Evolutionary conservation across 2,888 invertebrate genomes (phyloP).

Genomic region (Caenorhabditis imperialis): DNA sequence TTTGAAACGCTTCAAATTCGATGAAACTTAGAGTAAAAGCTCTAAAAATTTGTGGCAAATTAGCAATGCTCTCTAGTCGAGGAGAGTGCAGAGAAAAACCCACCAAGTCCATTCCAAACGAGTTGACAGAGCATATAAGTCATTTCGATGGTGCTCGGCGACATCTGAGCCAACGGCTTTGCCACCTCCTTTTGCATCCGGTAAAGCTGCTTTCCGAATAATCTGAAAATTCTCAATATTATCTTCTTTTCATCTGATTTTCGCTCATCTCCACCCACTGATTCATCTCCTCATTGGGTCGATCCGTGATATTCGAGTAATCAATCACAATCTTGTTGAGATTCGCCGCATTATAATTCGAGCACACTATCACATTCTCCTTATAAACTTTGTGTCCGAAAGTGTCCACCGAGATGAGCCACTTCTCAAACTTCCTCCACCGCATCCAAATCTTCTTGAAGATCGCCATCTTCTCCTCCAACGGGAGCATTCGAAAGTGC

Average conservation of each 20-base stretch:
- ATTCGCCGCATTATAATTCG: conserved; percentile 47
- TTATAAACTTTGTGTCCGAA: conserved; percentile 42
- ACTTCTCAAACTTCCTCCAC: conserved; percentile 52
- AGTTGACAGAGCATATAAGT: conserved; percentile 52
- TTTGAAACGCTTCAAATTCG: too few species aligned
- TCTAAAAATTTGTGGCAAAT: too few species aligned
- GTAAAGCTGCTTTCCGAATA: conserved; percentile 30
- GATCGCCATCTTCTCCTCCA: conserved; percentile 55
- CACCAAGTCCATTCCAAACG: conserved; percentile 48
- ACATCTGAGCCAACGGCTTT: conserved; percentile 38
- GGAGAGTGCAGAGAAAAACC: background rate
- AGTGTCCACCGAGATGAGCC: conserved; percentile 48
- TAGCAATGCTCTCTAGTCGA: too few species aligned
- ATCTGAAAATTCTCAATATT: conserved; percentile 7
- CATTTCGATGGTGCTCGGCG: conserved; percentile 47
- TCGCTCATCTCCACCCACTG: conserved; percentile 3
- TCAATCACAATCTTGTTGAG: conserved; percentile 36
- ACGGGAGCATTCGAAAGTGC: conserved; percentile 42
- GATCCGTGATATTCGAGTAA: conserved; percentile 42
- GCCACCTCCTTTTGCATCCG: conserved; percentile 44
- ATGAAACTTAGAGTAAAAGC: too few species aligned
- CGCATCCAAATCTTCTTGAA: conserved; percentile 46
- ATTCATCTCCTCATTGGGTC: conserved; percentile 37
- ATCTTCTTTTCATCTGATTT: background rate
- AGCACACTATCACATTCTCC: conserved; percentile 46